Evolutionary conservation across 2,113 vertebrate genomes (phyloP), one percentile per base, ranked within the genome.

Genomic region (Eulemur macaco): DNA sequence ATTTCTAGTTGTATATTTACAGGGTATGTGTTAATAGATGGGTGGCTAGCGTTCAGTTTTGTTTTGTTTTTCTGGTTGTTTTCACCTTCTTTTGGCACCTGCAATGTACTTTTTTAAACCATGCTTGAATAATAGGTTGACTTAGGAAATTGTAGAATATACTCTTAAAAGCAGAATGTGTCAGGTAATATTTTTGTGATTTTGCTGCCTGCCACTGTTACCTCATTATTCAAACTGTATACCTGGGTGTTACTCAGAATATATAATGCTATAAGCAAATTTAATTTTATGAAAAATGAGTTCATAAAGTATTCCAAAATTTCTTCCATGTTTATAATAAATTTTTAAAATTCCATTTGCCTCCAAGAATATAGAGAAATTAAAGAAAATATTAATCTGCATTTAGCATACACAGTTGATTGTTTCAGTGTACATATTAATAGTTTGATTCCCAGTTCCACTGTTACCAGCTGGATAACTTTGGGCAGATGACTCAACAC

Each of bases 21-120:
- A 86, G 94, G 71, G 39, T 21, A 34, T 82, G 17, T 94, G 58
- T 85, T 96, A 91, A 78, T 78, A 25, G 54, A 56, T 78, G 34
- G 34, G 78, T 80, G n/a, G 63, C 78, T 86, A 58, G 17, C 89
- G 20, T 77, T 93, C 58, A 88, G 82, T 73, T 94, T 63, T 81
- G 34, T 87, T 94, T 71, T 81, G 27, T 78, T 91, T 94, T 89
- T 80, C 80, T 91, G 12, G 54, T 89, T 96, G 83, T 93, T 94
- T 96, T 93, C 95, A 96, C 58, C 29, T 95, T 91, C 91, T 89
- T 96, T 96, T 93, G 71, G 58, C 56, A 94, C n/a, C 74, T 84
- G 60, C 56, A 83, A 54, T 74, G 63, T 76, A 60, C 69, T 95
- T 90, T 95, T 91, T 2, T 42, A 93, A 97, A 91, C 29, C 45